These are phyloP conservation scores for Enteromius paludinosus DNA, from an alignment of 2,797 vertebrate species.

Conservation along the genomic window DNA sequence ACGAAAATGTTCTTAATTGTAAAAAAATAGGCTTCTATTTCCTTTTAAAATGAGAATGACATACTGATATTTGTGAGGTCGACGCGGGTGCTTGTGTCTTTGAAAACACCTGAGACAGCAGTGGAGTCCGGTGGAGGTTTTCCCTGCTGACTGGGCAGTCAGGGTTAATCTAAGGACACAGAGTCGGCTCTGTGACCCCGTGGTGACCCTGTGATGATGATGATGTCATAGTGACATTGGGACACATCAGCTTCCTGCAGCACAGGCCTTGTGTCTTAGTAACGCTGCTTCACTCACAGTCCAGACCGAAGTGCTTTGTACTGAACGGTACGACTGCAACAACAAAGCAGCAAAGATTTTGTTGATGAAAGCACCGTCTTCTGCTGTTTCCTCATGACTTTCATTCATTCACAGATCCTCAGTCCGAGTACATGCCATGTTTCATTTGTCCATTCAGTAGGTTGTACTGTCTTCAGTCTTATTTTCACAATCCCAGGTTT, in stretches of 20 bases:
- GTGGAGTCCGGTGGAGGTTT: not conserved
- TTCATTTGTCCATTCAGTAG: not conserved
- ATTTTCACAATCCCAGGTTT: not conserved
- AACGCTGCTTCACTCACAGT: conserved; percentile 5
- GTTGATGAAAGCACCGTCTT: not conserved
- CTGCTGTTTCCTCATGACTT: not conserved
- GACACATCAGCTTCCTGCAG: conserved; percentile 4
- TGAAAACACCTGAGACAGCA: not conserved
- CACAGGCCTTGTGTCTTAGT: not conserved
- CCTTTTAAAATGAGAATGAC: not conserved
- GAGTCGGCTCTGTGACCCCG: not conserved
- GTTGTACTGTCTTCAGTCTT: no score
- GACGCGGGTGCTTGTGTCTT: not conserved
- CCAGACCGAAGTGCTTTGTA: not conserved
- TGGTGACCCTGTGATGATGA: conserved; percentile 18
- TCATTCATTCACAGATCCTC: conserved; percentile 4
- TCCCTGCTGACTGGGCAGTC: conserved; percentile 30
- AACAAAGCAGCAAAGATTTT: not conserved
- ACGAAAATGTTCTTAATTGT: no score
- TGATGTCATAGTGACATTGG: conserved; percentile 19
- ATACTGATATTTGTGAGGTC: not conserved
- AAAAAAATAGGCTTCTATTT: not conserved
- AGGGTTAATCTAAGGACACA: conserved; percentile 15
- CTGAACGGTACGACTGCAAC: not conserved
- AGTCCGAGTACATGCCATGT: not conserved